Percentiles rank a stretch among this genome's conserved stretches.
These are phyloP conservation scores for Drosophila willistoni DNA, from an alignment of 1,140 invertebrate genomes.

Conservation along the genomic window DNA sequence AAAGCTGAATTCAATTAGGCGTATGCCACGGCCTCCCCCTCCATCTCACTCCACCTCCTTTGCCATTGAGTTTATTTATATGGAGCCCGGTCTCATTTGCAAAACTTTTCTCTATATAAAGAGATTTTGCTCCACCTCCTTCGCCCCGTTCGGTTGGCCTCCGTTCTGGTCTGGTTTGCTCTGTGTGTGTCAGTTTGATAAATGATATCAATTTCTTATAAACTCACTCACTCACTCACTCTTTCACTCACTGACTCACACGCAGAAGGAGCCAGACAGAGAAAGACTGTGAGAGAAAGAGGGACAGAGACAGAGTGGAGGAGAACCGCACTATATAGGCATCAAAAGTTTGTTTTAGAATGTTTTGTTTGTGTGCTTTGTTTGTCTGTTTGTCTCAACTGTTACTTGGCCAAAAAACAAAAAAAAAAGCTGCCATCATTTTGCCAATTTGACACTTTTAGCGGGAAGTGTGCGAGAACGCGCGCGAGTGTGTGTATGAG, in stretches of 20 bases:
- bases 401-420: conserved; percentile 7
- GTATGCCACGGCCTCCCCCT: conserved; percentile 43
- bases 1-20: conserved; percentile 70
- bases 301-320: background rate
- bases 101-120: conserved; percentile 59
- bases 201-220: conserved; percentile 81
- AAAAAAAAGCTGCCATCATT: conserved; percentile 39
- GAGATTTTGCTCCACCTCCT: conserved; percentile 26
- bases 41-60: background rate
- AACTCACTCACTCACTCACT: conserved; percentile 44
- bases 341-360: conserved; percentile 68
- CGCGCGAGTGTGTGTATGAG: background rate
- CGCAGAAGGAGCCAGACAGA: no score
- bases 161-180: conserved; percentile 24
- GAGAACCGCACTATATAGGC: conserved; percentile 44
- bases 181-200: conserved; percentile 74
- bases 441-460: conserved; percentile 80
- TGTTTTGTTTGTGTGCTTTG: conserved; percentile 34
- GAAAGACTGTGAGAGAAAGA: background rate
- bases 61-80: conserved; percentile 57
- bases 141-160: background rate
- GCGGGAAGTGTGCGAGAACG: conserved; percentile 14
- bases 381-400: conserved; percentile 35
- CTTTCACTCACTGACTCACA: conserved; percentile 10
- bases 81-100: conserved; percentile 61